Base-by-base conservation (phyloP, 2,888 invertebrate species). In the Drosophila fungiperda region DNA sequence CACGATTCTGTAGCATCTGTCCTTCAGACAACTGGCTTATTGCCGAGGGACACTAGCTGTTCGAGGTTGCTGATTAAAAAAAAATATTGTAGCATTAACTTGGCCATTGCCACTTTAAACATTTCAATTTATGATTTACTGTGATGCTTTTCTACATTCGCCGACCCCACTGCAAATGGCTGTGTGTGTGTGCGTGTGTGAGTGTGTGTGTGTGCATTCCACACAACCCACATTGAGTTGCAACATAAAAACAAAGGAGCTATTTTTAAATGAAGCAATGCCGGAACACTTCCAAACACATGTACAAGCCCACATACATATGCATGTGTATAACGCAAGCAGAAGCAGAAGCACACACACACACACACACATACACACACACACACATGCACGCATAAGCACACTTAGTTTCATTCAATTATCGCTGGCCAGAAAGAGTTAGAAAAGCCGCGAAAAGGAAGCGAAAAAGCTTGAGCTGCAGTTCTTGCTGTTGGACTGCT, bases 201-300 rank as follows among this genome's bases (percentile, higher is more conserved):
- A 61, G 52, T 53, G 17, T 29, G 26, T 35, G 11, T 53, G 36
- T 40, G 68, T 61, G 57, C 58, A 62, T 38, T 49, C 54, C 35
- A 62, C 49, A 57, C 68, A 75, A 62, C 64, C 81, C 72, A 66
- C 80, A 67, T 67, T 67, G 61, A 63, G 60, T 50, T 64, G 58
- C 67, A 62, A 45, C 77, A 71, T 64, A 76, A 76, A 80, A 76
- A 80, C 81, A 80, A 79, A 67, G 80, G 55, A 75, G 65, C 73
- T 79, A 79, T 79, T 79, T 79, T 80, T 76, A 79, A 79, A 79
- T 81, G 61, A 81, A 79, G 81, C 78, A 68, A 77, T 80, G 73
- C 62, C 53, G 35, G 52, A 68, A 72, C 58, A 63, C 60, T 38
- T 53, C 59, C 42, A 61, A n/a, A 20, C 64, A 48, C 29, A 61